Evolutionary conservation across 2,797 vertebrate species (phyloP).

Genomic region (Harpagifer antarcticus): DNA sequence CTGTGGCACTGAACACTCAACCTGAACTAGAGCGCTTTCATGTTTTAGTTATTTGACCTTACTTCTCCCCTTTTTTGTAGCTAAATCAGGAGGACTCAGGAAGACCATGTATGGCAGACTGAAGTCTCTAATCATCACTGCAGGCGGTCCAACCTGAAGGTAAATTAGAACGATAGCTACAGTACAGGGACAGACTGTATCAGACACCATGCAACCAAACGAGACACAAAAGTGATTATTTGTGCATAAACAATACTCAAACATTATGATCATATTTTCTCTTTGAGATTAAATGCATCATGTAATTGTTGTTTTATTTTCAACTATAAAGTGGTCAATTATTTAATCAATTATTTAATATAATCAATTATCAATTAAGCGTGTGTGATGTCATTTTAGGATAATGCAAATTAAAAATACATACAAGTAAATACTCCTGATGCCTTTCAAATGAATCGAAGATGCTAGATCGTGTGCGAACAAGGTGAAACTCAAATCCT

Average conservation of each 20-base stretch:
- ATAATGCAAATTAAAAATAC: background rate
- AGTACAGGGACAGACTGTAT: background rate
- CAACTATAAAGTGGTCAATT: background rate
- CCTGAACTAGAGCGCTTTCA: background rate
- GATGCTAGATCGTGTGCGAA: background rate
- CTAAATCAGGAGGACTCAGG: conserved; percentile 23
- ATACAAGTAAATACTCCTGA: background rate
- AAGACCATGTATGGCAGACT: conserved; percentile 36
- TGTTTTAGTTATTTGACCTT: conserved; percentile 18
- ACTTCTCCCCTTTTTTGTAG: conserved; percentile 12
- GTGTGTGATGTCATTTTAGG: background rate
- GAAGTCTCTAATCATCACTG: conserved; percentile 1
- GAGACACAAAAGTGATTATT: background rate
- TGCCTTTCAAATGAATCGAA: background rate
- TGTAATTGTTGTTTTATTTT: background rate
- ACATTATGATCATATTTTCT: background rate
- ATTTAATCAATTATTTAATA: background rate
- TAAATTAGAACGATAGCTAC: conserved; percentile 31
- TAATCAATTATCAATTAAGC: background rate
- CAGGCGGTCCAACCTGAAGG: conserved; percentile 38
- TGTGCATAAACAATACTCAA: background rate
- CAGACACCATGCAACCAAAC: background rate
- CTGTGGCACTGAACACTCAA: background rate
- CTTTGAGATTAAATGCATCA: background rate
- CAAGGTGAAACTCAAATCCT: background rate